A percentile compares a stretch with the other conserved stretches of the same genome.
Evolutionary conservation across 2,888 invertebrate species (phyloP).

Genomic region (Parnassius glacialis): DNA sequence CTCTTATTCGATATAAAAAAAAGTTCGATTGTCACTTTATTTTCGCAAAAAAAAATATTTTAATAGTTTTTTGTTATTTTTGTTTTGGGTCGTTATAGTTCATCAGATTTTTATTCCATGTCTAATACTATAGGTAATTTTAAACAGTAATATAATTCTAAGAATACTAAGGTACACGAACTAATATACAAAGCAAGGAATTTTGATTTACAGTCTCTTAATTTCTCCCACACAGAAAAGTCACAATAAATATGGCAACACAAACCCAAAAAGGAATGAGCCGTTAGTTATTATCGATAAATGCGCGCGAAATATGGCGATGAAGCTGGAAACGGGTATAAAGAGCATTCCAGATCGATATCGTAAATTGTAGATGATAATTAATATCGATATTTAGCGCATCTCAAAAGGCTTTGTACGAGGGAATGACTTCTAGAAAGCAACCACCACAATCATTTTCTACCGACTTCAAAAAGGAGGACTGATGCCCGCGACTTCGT

Average conservation of each 20-base stretch:
- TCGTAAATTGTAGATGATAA: slow-evolving; percentile 21
- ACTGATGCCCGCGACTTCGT: no score
- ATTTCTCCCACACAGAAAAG: neutral
- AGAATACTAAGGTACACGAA: neutral
- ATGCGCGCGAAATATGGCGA: slow-evolving; percentile 12
- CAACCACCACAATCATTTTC: no score
- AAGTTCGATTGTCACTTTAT: no score
- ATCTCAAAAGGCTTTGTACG: no score
- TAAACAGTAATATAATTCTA: neutral
- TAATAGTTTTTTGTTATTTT: no score
- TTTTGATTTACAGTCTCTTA: neutral
- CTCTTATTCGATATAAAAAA: no score
- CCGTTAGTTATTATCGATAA: slow-evolving; percentile 4
- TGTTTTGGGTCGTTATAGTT: no score
- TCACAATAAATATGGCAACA: neutral
- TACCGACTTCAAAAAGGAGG: no score
- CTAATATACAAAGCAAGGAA: neutral
- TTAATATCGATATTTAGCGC: slow-evolving; percentile 16
- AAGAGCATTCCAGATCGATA: slow-evolving; percentile 8
- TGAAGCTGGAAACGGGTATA: neutral
- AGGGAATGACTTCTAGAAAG: no score
- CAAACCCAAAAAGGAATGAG: neutral
- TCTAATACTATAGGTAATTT: no score
- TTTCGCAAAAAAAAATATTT: no score
- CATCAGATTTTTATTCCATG: no score